phyloP scores from a whole-genome alignment of 2,113 vertebrate genomes.

The Eretmochelys imbricata region DNA sequence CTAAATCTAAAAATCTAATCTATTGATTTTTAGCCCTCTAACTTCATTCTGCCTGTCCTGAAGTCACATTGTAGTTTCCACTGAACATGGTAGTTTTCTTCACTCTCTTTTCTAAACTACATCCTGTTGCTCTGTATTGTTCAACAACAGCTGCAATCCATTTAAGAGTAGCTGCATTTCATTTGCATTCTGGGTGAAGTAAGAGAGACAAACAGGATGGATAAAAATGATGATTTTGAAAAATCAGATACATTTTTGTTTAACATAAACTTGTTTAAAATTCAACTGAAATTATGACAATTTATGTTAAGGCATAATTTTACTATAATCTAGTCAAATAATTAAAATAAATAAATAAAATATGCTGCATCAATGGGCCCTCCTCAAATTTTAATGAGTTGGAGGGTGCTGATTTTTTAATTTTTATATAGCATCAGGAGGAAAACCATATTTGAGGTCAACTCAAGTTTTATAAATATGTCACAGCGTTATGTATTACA shows the following conservation, averaged over 20 bases:
- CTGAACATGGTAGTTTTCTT: accelerated
- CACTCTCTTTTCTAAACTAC: no score
- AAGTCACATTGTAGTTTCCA: background rate
- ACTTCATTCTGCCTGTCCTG: background rate
- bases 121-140: accelerated
- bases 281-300: background rate
- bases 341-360: background rate
- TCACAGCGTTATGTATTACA: background rate
- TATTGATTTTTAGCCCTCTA: background rate
- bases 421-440: background rate
- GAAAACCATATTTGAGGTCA: background rate
- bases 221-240: background rate
- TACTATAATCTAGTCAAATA: background rate
- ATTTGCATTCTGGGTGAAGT: background rate
- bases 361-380: background rate
- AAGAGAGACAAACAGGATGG: background rate
- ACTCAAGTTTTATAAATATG: background rate
- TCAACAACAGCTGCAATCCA: background rate
- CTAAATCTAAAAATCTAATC: no score
- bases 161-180: background rate
- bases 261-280: background rate
- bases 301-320: background rate
- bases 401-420: background rate
- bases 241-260: background rate
- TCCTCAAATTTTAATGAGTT: background rate